A percentile compares a stretch with the other conserved stretches of the same genome.
These are phyloP conservation scores for Diabrotica undecimpunctata DNA, from an alignment of 1,140 invertebrate species.

Conservation along the genomic window DNA sequence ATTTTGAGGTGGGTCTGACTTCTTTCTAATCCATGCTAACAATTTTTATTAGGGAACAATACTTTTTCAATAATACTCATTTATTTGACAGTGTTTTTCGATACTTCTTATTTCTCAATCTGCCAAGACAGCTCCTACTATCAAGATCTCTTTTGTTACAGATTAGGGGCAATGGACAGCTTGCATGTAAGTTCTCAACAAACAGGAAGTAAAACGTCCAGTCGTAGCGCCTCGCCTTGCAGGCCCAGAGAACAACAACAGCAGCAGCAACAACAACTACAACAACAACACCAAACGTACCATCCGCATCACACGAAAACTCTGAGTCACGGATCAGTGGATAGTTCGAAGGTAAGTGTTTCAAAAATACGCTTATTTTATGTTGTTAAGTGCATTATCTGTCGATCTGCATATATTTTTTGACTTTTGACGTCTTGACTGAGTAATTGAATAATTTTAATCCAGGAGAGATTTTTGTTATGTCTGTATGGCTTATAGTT, in stretches of 20 bases:
- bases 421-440: too few species aligned
- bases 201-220: slow-evolving; percentile 45
- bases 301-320: slow-evolving; percentile 43
- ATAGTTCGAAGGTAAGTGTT: slow-evolving; percentile 41
- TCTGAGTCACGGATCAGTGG: slow-evolving; percentile 44
- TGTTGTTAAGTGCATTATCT: neutral
- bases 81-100: too few species aligned
- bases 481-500: too few species aligned
- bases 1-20: too few species aligned
- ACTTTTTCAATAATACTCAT: too few species aligned
- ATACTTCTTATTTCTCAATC: too few species aligned
- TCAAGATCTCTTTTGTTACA: slow-evolving; percentile 13
- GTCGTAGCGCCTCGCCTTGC: slow-evolving; percentile 44
- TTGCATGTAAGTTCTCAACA: slow-evolving; percentile 43
- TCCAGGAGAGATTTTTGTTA: too few species aligned
- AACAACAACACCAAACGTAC: slow-evolving; percentile 15
- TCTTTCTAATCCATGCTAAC: too few species aligned
- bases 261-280: neutral
- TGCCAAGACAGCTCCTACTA: too few species aligned
- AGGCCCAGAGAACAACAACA: slow-evolving; percentile 30
- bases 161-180: slow-evolving; percentile 44
- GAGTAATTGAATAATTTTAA: too few species aligned
- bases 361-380: neutral
- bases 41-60: too few species aligned
- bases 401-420: neutral